These are phyloP conservation scores for Drosophila sechellia DNA, from an alignment of 1,140 invertebrate species.

Conservation along the genomic window DNA sequence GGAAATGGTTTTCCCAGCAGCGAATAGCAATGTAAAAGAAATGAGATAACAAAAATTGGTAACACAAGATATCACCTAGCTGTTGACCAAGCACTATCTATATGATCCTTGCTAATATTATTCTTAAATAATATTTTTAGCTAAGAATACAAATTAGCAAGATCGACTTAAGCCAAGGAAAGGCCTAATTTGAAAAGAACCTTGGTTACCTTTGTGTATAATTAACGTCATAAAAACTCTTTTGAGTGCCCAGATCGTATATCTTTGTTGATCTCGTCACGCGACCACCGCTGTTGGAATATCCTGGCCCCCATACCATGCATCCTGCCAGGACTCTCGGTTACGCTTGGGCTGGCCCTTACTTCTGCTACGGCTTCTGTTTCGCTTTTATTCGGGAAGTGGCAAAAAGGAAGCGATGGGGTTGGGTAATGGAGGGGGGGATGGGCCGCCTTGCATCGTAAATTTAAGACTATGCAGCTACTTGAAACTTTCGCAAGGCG, in stretches of 20 bases:
- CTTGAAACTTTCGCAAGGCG: slow-evolving; percentile 69
- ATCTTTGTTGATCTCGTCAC: not conserved
- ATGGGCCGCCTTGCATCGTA: slow-evolving; percentile 50
- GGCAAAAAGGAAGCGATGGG: not conserved
- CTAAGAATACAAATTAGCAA: too few species aligned
- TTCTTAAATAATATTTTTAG: too few species aligned
- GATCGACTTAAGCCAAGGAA: not conserved
- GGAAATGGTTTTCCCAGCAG: slow-evolving; percentile 14
- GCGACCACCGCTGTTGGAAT: slow-evolving; percentile 3
- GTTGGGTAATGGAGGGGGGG: slow-evolving; percentile 1
- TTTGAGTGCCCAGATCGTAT: not conserved
- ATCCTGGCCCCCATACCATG: slow-evolving; percentile 35
- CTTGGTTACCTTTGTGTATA: too few species aligned
- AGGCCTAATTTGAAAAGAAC: too few species aligned
- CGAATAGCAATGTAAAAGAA: not conserved
- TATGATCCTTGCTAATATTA: too few species aligned
- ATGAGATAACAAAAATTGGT: not conserved
- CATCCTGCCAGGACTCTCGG: slow-evolving; percentile 60
- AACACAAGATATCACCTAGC: not conserved
- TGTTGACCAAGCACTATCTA: too few species aligned
- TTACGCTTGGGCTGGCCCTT: slow-evolving; percentile 62
- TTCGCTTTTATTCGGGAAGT: slow-evolving; percentile 43
- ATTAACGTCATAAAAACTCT: too few species aligned
- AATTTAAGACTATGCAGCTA: slow-evolving; percentile 76
- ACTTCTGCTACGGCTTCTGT: slow-evolving; percentile 54